Conservation (phyloP, 2,797 vertebrate genomes). For the Alca torda region DNA sequence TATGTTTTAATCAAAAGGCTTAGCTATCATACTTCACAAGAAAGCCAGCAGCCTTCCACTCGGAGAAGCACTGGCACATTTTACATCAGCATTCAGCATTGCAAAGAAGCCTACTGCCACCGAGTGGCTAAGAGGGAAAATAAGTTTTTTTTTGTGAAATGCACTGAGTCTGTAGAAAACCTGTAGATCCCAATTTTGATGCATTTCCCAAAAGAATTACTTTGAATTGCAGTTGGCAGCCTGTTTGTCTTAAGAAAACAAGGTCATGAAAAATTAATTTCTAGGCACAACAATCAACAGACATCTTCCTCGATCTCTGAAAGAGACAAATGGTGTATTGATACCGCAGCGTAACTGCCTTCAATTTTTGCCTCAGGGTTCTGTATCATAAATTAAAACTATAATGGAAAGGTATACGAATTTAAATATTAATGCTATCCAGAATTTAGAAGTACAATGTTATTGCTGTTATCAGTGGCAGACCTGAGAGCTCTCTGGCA, state of each 20-base stretch:
- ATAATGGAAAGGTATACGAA: not conserved
- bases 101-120: constrained; percentile 58
- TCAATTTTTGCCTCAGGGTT: not conserved
- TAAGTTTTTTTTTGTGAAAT: not conserved
- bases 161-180: not conserved
- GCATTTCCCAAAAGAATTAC: not conserved
- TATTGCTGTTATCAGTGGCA: not conserved
- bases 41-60: not conserved
- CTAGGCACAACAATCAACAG: constrained; percentile 8
- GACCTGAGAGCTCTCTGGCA: not conserved
- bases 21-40: not conserved
- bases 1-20: constrained; percentile 55
- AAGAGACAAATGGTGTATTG: not conserved
- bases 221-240: not conserved
- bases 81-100: rapidly evolving
- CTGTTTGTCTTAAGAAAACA: not conserved
- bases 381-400: not conserved
- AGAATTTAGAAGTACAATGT: not conserved
- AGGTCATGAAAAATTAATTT: constrained; percentile 44
- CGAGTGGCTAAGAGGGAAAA: constrained; percentile 16
- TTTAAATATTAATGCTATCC: constrained; percentile 9
- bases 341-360: not conserved
- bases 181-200: not conserved
- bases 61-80: rapidly evolving
- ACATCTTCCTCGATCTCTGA: not conserved